These are phyloP conservation scores for Chelon labrosus DNA, from an alignment of 2,797 vertebrate species.

Conservation along the genomic window DNA sequence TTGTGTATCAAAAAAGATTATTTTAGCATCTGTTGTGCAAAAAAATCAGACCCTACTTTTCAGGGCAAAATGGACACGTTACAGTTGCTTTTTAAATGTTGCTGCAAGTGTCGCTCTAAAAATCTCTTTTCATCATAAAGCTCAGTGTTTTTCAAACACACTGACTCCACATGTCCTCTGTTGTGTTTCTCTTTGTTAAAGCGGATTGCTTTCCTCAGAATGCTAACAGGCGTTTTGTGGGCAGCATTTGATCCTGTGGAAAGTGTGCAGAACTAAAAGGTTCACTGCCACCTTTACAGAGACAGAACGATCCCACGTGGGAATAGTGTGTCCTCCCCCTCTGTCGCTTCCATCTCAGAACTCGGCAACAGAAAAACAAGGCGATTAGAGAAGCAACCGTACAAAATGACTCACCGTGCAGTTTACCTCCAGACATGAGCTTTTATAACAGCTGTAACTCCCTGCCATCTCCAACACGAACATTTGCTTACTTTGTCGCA, in stretches of 20 bases:
- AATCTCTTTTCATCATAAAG: slow-evolving; percentile 10
- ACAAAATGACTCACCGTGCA: slow-evolving; percentile 64
- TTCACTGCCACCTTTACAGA: slow-evolving; percentile 44
- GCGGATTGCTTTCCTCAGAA: slow-evolving; percentile 14
- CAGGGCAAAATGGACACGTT: not conserved
- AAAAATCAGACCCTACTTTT: not conserved
- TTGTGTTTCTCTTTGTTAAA: slow-evolving; percentile 35
- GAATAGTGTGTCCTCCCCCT: slow-evolving; percentile 62
- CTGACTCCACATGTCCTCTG: slow-evolving; percentile 1
- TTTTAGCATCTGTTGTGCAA: too few species aligned
- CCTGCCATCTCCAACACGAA: slow-evolving; percentile 33
- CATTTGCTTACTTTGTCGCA: slow-evolving; percentile 54
- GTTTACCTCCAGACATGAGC: slow-evolving; percentile 57
- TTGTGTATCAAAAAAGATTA: too few species aligned
- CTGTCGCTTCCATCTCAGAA: slow-evolving; percentile 60
- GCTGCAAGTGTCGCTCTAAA: slow-evolving; percentile 6
- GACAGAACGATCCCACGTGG: slow-evolving; percentile 54
- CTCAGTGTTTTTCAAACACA: slow-evolving; percentile 11
- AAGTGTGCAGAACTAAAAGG: slow-evolving; percentile 54
- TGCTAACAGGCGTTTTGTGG: slow-evolving; percentile 48
- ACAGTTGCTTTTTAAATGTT: not conserved
- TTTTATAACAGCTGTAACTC: slow-evolving; percentile 58
- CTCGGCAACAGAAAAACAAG: slow-evolving; percentile 68
- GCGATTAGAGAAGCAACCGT: slow-evolving; percentile 67
- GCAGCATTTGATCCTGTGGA: slow-evolving; percentile 53